A percentile compares a stretch with the other conserved stretches of the same genome.
These are phyloP conservation scores for Crypturellus tataupa DNA, from an alignment of 2,797 vertebrate species.

Conservation along the genomic window DNA sequence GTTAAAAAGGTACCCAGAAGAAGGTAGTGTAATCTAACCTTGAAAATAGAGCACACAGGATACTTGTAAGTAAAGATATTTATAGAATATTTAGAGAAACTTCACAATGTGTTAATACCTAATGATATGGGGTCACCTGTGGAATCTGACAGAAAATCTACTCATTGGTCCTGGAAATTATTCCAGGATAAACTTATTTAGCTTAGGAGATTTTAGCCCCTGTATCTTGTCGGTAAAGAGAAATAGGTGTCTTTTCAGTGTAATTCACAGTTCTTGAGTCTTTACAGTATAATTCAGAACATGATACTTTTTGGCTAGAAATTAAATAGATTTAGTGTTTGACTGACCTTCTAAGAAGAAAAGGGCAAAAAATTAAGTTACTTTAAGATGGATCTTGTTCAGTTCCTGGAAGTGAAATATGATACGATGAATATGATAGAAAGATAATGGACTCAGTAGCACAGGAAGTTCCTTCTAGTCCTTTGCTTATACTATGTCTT, in stretches of 20 bases:
- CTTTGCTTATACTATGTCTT: background rate
- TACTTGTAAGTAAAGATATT: background rate
- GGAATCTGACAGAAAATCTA: background rate
- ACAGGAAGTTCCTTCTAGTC: background rate
- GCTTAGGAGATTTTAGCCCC: background rate
- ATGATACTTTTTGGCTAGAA: background rate
- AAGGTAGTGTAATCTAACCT: background rate
- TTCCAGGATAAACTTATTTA: background rate
- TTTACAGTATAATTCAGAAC: background rate
- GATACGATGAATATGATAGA: background rate
- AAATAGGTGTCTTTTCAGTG: background rate
- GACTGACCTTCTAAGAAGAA: background rate
- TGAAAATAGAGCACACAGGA: background rate
- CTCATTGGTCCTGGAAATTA: background rate
- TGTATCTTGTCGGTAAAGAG: background rate
- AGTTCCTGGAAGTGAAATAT: background rate
- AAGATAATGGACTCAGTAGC: background rate
- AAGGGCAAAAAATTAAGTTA: background rate
- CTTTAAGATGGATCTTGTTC: background rate
- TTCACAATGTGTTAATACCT: background rate
- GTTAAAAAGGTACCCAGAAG: background rate
- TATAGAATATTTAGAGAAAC: background rate
- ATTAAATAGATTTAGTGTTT: background rate
- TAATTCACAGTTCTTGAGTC: background rate
- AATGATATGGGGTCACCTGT: background rate